Evolutionary conservation across 1,140 invertebrate species (phyloP).

Genomic region (Ceratosolen solmsi): DNA sequence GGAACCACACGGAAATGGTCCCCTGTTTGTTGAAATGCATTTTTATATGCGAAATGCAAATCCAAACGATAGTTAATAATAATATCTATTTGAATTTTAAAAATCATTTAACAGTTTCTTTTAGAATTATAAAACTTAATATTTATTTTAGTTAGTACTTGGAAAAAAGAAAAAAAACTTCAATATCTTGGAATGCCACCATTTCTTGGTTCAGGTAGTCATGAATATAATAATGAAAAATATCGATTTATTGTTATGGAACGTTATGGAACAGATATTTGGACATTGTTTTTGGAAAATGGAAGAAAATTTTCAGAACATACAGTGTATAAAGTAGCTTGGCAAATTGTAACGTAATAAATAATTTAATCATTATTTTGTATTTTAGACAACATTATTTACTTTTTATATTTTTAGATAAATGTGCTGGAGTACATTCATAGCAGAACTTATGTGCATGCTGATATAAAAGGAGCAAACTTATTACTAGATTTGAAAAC

Average conservation of each 20-base stretch:
- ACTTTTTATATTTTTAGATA: conserved; percentile 73
- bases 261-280: conserved; percentile 91
- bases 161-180: conserved; percentile 82
- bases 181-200: conserved; percentile 88
- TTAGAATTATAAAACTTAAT: conserved; percentile 9
- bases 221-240: conserved; percentile 82
- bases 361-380: not conserved
- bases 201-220: conserved; percentile 87
- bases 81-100: conserved; percentile 34
- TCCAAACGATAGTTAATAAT: conserved; percentile 82
- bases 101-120: conserved; percentile 21
- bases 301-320: conserved; percentile 81
- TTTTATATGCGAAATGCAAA: conserved; percentile 93
- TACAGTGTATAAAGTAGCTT: conserved; percentile 85
- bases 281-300: conserved; percentile 84
- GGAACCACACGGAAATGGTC: conserved; percentile 94
- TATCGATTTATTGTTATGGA: conserved; percentile 95
- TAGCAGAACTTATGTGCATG: conserved; percentile 88
- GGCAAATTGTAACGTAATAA: conserved; percentile 85
- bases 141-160: conserved; percentile 80
- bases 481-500: conserved; percentile 84
- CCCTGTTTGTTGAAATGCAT: conserved; percentile 95
- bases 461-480: conserved; percentile 94
- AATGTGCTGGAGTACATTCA: conserved; percentile 93
- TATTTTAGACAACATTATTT: not conserved